Conservation (phyloP, 2,113 vertebrate species). For the Colaptes auratus region DNA sequence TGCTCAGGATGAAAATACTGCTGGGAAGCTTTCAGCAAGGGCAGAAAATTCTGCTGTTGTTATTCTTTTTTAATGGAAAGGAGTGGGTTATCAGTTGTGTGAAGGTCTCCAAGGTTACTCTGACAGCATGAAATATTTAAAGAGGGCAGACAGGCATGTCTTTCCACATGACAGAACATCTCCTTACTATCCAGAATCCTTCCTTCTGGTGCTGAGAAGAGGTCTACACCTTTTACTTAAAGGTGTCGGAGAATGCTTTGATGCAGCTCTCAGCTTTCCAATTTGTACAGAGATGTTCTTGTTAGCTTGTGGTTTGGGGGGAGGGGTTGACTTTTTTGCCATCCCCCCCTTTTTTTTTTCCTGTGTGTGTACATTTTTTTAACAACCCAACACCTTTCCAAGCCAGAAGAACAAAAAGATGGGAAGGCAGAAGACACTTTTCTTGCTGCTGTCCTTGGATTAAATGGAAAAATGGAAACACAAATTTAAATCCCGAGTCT, state of each 20-base stretch:
- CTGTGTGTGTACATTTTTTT: not conserved
- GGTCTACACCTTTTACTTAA: not conserved
- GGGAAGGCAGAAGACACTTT: not conserved
- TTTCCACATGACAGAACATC: not conserved
- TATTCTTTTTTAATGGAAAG: not conserved
- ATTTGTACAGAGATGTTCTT: accelerated
- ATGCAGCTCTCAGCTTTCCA: not conserved
- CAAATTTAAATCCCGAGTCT: not conserved
- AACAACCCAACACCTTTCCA: not conserved
- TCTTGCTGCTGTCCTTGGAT: not conserved
- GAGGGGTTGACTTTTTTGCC: accelerated
- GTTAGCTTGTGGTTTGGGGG: not conserved
- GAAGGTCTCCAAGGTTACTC: not conserved
- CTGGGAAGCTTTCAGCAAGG: not conserved
- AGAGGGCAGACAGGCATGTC: not conserved
- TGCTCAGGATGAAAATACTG: not conserved
- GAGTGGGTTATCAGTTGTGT: not conserved
- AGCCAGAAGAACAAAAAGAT: accelerated
- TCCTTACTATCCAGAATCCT: not conserved
- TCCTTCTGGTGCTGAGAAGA: not conserved
- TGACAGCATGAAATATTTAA: not conserved
- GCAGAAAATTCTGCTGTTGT: not conserved
- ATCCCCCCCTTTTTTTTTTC: no score
- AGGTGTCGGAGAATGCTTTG: not conserved
- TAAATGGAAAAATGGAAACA: not conserved